Conservation (phyloP, 1,140 invertebrate genomes). For the Tyrophagus putrescentiae region DNA sequence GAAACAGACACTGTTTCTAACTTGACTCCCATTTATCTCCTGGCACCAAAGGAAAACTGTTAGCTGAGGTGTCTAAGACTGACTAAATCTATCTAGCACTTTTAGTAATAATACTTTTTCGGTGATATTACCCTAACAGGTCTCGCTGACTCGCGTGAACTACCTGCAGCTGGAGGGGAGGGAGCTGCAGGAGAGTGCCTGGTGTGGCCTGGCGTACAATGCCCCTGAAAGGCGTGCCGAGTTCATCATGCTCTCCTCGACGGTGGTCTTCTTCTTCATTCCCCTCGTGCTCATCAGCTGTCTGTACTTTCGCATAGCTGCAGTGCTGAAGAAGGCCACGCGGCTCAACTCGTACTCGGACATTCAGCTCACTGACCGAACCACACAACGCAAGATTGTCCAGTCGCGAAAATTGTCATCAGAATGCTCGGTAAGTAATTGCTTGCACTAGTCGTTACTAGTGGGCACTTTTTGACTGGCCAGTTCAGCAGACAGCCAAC, state of each 20-base stretch:
- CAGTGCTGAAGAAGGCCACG: constrained; percentile 25
- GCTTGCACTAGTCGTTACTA: constrained; percentile 21
- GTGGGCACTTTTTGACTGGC: neutral
- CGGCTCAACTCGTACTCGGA: constrained; percentile 18
- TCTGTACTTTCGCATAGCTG: constrained; percentile 28
- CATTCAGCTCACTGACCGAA: constrained; percentile 18
- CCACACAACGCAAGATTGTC: constrained; percentile 24
- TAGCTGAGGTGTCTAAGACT: too few relatives aligned
- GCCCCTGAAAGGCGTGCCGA: constrained; percentile 29
- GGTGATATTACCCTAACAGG: too few relatives aligned
- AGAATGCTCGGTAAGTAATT: constrained; percentile 28
- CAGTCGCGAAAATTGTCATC: constrained; percentile 28
- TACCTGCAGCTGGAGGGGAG: constrained; percentile 25
- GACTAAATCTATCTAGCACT: too few relatives aligned
- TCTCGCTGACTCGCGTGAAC: constrained; percentile 33
- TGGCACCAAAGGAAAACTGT: too few relatives aligned
- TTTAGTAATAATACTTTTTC: too few relatives aligned
- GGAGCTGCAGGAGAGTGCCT: constrained; percentile 30
- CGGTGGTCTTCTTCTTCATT: constrained; percentile 29
- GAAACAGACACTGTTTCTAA: too few relatives aligned
- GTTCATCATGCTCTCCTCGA: constrained; percentile 34
- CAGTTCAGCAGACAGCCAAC: neutral
- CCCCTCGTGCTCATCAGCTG: constrained; percentile 27
- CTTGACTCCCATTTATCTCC: too few relatives aligned
- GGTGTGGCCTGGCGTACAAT: constrained; percentile 32